Evolutionary conservation across 1,140 invertebrate species (phyloP), one percentile per base, ranked within the genome.

Genomic region (Oryzaephilus surinamensis): DNA sequence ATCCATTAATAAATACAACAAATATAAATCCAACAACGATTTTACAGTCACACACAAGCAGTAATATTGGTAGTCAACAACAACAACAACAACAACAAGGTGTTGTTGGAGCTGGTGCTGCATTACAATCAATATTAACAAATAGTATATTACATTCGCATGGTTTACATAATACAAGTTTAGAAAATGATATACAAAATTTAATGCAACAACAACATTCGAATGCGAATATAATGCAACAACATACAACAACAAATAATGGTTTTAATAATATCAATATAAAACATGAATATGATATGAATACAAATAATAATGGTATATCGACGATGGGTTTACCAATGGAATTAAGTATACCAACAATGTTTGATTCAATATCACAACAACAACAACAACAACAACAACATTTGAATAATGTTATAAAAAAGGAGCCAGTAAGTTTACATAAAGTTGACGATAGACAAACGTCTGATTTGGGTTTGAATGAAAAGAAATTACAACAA

Each of bases 301-400:
- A 64, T 0, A 62, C 67, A 6, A 71, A 66, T 46, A 65, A 69
- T 30, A 66, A 69, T 45, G 67, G 70, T 35, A 69, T 70, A 1
- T 60, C 64, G 6, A 66, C 74, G 48, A 55, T 61, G 2, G 62
- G 65, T 3, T 66, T 72, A 14, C 55, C 66, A 1, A 65, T 62
- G 52, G 53, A 66, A n/a, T 55, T 67, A 32, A 47, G 58, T 6
- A 65, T 68, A 13, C 53, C 69, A 1, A 79, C 77, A 2, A 76
- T 81, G 41, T 82, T 81, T 43, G 77, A 81, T 57, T 73, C 76
- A 0, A 35, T 74, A 13, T 70, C 54, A 2, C 51, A 46, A 17
- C 50, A 48, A 28, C 19, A 20, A 20, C 19, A 20, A 20, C 19
- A n/a, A n/a, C n/a, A 64, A 47, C 42, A 66, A 28, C 63, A 58